phyloP scores from a whole-genome alignment of 2,797 vertebrate species.

The Hippoglossus hippoglossus region DNA sequence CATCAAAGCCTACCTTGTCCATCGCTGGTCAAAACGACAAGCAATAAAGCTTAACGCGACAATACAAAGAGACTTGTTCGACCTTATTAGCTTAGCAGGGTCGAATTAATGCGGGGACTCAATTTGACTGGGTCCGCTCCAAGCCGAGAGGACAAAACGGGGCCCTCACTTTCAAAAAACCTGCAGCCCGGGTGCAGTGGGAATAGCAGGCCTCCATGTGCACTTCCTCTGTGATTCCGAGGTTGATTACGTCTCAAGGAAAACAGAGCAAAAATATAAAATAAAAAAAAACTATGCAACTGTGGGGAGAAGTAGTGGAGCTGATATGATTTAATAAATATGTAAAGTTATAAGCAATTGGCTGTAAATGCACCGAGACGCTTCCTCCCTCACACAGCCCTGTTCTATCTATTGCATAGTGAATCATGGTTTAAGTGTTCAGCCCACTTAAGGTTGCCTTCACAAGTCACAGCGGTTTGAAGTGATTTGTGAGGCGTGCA shows the following conservation, averaged over 20 bases:
- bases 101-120: constrained; percentile 97
- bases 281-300: constrained; percentile 14
- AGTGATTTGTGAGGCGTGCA: constrained; percentile 85
- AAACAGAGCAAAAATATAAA: constrained; percentile 8
- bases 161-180: constrained; percentile 58
- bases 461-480: constrained; percentile 83
- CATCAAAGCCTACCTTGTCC: constrained; percentile 99
- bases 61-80: constrained; percentile 96
- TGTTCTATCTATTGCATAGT: constrained; percentile 74
- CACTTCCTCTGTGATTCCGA: constrained; percentile 22
- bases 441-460: constrained; percentile 83
- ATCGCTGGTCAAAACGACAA: constrained; percentile 99
- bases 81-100: constrained; percentile 99
- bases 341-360: constrained; percentile 74
- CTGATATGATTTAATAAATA: constrained; percentile 82
- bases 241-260: constrained; percentile 55
- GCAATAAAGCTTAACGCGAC: constrained; percentile 99
- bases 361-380: constrained; percentile 64
- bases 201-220: constrained; percentile 32
- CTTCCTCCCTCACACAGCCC: constrained; percentile 60
- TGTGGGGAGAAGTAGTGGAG: constrained; percentile 40
- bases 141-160: constrained; percentile 76
- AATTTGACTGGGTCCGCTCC: constrained; percentile 92
- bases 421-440: constrained; percentile 84
- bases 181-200: constrained; percentile 37